Evolutionary conservation across 2,113 vertebrate genomes (phyloP).

Genomic region (Grallaria varia): DNA sequence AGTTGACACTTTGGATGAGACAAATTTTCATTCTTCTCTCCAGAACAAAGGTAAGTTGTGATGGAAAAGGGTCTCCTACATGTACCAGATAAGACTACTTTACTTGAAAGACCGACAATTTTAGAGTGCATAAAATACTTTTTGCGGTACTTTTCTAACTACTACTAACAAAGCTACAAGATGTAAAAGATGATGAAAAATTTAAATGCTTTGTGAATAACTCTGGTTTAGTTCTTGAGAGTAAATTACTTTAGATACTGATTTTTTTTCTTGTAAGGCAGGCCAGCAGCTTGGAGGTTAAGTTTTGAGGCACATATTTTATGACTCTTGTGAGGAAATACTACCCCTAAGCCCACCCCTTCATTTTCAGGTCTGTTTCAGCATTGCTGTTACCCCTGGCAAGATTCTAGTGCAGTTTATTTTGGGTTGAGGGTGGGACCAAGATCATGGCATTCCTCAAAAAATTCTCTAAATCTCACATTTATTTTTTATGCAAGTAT

Average conservation of each 20-base stretch:
- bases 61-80: background rate
- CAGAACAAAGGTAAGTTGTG: background rate
- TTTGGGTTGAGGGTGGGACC: background rate
- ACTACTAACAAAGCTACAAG: background rate
- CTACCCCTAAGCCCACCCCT: background rate
- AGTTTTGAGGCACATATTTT: background rate
- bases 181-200: background rate
- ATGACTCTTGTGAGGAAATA: background rate
- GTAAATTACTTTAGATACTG: background rate
- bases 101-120: background rate
- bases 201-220: background rate
- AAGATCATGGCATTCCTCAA: background rate
- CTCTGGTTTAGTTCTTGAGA: background rate
- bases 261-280: background rate
- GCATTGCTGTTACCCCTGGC: background rate
- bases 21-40: background rate
- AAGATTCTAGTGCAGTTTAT: background rate
- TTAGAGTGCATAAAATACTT: background rate
- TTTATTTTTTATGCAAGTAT: background rate
- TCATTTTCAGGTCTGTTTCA: background rate
- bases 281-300: background rate
- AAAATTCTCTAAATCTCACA: accelerated
- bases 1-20: background rate
- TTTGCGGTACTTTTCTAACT: background rate
- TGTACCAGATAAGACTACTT: background rate